Evolutionary conservation across 1,140 invertebrate genomes (phyloP).

Genomic region (Drosophila nasuta): DNA sequence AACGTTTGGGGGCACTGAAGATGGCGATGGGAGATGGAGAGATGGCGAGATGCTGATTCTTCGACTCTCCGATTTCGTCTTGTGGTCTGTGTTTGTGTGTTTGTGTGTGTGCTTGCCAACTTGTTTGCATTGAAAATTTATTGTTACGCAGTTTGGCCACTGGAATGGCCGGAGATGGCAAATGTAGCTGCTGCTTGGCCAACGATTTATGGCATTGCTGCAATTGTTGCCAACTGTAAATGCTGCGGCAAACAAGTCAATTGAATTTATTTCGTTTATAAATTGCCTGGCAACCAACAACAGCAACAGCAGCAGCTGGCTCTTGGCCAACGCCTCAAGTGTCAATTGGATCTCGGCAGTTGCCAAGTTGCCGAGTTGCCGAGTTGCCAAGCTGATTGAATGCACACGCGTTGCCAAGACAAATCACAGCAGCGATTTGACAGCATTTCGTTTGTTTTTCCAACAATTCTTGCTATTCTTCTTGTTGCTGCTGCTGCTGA

Average conservation of each 20-base stretch:
- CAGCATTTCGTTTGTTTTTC: slow-evolving; percentile 28
- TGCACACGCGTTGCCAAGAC: slow-evolving; percentile 58
- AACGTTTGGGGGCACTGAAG: slow-evolving; percentile 20
- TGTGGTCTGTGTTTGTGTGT: background rate
- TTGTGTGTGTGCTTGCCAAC: slow-evolving; percentile 34
- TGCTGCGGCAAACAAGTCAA: slow-evolving; percentile 83
- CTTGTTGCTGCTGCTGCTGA: background rate
- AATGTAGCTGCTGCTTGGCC: slow-evolving; percentile 30
- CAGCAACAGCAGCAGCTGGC: slow-evolving; percentile 39
- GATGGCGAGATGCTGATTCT: slow-evolving; percentile 18
- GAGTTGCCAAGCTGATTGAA: slow-evolving; percentile 41
- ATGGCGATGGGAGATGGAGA: slow-evolving; percentile 29
- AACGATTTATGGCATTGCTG: slow-evolving; percentile 82
- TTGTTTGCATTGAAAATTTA: slow-evolving; percentile 84
- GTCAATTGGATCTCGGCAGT: slow-evolving; percentile 68
- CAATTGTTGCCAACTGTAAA: slow-evolving; percentile 84
- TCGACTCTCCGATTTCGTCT: slow-evolving; percentile 43
- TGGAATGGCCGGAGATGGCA: slow-evolving; percentile 42
- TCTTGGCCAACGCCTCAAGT: slow-evolving; percentile 65
- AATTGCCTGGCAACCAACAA: slow-evolving; percentile 65
- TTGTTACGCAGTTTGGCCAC: slow-evolving; percentile 75
- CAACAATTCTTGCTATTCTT: background rate
- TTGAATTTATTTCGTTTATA: slow-evolving; percentile 84
- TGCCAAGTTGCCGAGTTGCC: slow-evolving; percentile 17
- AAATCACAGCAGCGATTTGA: slow-evolving; percentile 77